Percentiles rank a stretch among this genome's conserved stretches.
phyloP scores from a whole-genome alignment of 2,888 invertebrate species.

The Xestia c-nigrum region DNA sequence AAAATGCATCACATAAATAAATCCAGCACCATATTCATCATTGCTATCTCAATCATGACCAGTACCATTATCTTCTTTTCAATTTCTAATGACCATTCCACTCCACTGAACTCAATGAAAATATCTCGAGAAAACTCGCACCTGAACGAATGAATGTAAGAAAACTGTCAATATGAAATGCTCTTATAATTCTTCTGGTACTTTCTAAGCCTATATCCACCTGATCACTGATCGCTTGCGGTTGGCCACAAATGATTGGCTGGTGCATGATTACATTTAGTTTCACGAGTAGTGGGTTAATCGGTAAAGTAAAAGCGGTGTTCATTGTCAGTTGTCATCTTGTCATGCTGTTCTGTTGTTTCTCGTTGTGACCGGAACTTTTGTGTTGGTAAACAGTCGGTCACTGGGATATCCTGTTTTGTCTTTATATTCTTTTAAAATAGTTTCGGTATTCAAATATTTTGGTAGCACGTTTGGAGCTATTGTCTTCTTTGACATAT shows the following conservation, averaged over 20 bases:
- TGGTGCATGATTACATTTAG: constrained; percentile 46
- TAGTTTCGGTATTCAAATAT: constrained; percentile 20
- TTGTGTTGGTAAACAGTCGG: constrained; percentile 12
- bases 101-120: constrained; percentile 55
- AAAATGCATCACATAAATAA: neutral
- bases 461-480: neutral
- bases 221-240: constrained; percentile 51
- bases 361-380: constrained; percentile 12
- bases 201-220: constrained; percentile 54
- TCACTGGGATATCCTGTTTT: constrained; percentile 26
- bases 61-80: constrained; percentile 17
- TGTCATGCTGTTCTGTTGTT: constrained; percentile 18
- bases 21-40: neutral
- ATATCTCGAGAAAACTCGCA: constrained; percentile 46
- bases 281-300: constrained; percentile 62
- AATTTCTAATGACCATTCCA: constrained; percentile 60
- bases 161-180: constrained; percentile 48
- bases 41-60: neutral
- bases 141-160: constrained; percentile 32
- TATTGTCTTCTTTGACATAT: neutral
- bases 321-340: constrained; percentile 36
- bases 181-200: constrained; percentile 48
- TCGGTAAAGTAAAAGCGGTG: constrained; percentile 48
- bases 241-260: constrained; percentile 52
- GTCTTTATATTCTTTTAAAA: constrained; percentile 4